Conservation (phyloP, 2,888 invertebrate genomes). For the Campoplex nolae region DNA sequence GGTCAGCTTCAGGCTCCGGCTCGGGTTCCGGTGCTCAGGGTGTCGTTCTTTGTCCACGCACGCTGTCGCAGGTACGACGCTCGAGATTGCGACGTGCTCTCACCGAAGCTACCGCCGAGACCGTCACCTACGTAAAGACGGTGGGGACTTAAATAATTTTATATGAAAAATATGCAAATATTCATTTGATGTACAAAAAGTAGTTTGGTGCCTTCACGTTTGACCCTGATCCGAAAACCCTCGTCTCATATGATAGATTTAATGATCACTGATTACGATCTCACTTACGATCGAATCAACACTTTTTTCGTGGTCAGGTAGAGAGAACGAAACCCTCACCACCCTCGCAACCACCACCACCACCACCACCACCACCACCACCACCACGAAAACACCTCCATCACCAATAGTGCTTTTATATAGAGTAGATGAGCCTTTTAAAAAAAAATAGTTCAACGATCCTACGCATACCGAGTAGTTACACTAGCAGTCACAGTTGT, state of each 20-base stretch:
- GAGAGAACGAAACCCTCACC: constrained; percentile 44
- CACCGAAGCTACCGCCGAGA: constrained; percentile 95
- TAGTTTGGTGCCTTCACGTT: constrained; percentile 26
- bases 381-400: constrained; percentile 4
- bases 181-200: constrained; percentile 3
- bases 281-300: constrained; percentile 9
- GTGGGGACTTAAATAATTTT: constrained; percentile 86
- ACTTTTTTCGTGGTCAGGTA: constrained; percentile 23
- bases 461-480: constrained; percentile 18
- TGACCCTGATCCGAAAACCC: background rate
- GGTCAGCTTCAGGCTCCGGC: constrained; percentile 74
- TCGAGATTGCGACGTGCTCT: constrained; percentile 94
- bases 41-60: constrained; percentile 95
- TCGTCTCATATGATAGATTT: background rate
- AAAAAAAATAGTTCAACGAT: constrained; percentile 16
- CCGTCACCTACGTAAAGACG: constrained; percentile 95
- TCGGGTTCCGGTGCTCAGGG: constrained; percentile 87
- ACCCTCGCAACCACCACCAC: constrained; percentile 25
- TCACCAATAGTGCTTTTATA: constrained; percentile 42
- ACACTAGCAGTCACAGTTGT: constrained; percentile 35
- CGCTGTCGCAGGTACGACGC: constrained; percentile 94
- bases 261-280: constrained; percentile 36
- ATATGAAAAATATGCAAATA: constrained; percentile 18
- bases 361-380: background rate
- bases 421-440: constrained; percentile 35